Evolutionary conservation across 2,797 vertebrate genomes (phyloP).

Genomic region (Leucoraja ocellata): DNA sequence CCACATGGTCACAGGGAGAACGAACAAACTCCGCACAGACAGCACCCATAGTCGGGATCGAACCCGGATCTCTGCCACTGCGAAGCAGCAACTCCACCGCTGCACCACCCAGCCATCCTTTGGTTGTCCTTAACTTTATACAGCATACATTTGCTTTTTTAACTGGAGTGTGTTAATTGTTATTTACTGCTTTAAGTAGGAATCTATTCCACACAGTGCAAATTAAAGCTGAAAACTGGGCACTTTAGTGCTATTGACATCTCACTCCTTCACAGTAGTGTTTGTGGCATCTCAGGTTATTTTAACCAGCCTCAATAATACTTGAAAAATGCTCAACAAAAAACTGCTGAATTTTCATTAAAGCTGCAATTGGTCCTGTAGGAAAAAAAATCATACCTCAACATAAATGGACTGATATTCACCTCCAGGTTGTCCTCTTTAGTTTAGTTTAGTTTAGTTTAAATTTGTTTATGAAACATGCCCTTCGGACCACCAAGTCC

Average conservation of each 20-base stretch:
- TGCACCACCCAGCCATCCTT: no score
- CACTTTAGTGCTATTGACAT: not conserved
- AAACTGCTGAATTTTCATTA: not conserved
- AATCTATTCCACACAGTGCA: not conserved
- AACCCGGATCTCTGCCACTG: no score
- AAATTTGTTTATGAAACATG: no score
- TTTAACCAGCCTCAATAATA: not conserved
- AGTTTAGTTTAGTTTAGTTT: no score
- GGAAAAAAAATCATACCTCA: not conserved
- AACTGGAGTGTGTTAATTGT: not conserved
- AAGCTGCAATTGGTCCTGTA: not conserved
- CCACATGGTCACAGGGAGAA: no score
- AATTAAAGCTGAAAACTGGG: slow-evolving; percentile 26
- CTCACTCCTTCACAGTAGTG: not conserved
- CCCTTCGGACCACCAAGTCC: no score
- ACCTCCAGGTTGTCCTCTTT: no score
- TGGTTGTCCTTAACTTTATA: not conserved
- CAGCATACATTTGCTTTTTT: not conserved
- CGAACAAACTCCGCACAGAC: no score
- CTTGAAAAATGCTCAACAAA: not conserved
- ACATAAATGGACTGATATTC: not conserved
- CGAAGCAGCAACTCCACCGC: no score
- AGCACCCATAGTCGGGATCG: no score
- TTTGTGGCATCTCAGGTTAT: not conserved
- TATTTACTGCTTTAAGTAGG: not conserved